Base-by-base conservation (phyloP, 2,797 vertebrate species). In the Myioborus melanocephalus region DNA sequence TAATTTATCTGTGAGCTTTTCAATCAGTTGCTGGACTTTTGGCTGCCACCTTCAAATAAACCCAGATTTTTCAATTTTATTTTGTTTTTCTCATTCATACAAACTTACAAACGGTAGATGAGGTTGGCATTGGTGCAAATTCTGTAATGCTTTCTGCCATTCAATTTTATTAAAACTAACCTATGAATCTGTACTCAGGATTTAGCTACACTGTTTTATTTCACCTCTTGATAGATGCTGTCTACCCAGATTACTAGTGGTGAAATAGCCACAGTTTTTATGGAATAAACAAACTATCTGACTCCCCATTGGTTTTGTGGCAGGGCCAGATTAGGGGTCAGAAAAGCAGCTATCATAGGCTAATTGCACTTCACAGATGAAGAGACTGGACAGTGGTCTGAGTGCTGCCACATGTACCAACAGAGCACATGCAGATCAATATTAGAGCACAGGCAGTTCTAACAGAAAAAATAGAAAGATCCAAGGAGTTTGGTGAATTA, bases 1-100 rank as follows among this genome's bases (percentile, higher is more conserved):
- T 57, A 96, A 73, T 97, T 80, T 96, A 24, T 95, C 96, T 78
- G 95, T 94, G 64, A 99, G 97, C 66, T 98, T 96, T 65, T 96
- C 94, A 73, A 98, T 83, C 80, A 99, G 95, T 73, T 90, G 93
- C 78, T 98, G 97, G 35, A 99, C 96, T 94, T 98, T 94, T 32
- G 98, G 98, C 87, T 98, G 98, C 99, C 98, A 99, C 61, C 99
- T 99, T 90, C 50, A 94, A 96, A 94, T 52, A 57, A 93, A 96
- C 77, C 44, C 77, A 94, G n/a, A 91, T 24, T 87, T 85, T 80
- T 55, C 28, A 49, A 50, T 53, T 76, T 77, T 39, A 52, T 77
- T 85, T 84, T 22, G 9, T n/a, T 50, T 44, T 82, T 52, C 34
- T 47, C 14, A 88, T 71, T 65, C 49, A 72, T 24, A 41, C 15